Evolutionary conservation across 2,113 vertebrate species (phyloP).

Genomic region (Acinonyx jubatus): DNA sequence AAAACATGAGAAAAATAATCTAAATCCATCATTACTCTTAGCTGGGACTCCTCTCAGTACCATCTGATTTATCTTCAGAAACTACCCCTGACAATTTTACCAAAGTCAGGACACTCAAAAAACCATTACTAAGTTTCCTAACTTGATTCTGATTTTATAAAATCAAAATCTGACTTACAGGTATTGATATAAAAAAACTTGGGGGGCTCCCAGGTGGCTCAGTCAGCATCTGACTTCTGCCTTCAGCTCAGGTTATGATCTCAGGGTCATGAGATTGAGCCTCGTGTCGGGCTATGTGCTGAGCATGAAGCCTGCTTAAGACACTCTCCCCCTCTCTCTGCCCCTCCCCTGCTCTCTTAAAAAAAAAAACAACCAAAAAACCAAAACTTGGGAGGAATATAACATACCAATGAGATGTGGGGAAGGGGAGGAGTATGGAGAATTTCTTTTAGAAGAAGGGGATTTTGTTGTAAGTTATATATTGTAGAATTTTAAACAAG

Average conservation of each 20-base stretch:
- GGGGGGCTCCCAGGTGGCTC: too few species aligned
- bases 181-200: background rate
- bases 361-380: too few species aligned
- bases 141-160: background rate
- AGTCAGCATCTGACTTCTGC: too few species aligned
- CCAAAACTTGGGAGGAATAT: background rate
- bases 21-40: background rate
- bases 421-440: background rate
- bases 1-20: constrained; percentile 7
- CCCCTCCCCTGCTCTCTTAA: too few species aligned
- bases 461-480: background rate
- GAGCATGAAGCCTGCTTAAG: too few species aligned
- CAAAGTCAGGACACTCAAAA: background rate
- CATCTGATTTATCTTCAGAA: background rate
- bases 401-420: background rate
- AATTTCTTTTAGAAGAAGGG: constrained; percentile 2
- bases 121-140: background rate
- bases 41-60: background rate
- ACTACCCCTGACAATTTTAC: background rate
- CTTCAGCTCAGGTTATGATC: too few species aligned
- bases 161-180: background rate
- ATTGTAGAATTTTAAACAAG: background rate
- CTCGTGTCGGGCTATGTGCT: too few species aligned
- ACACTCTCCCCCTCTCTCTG: too few species aligned
- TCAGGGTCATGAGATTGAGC: too few species aligned